Evolutionary conservation across 1,140 invertebrate genomes (phyloP).

Genomic region (Mizuhopecten yessoensis): DNA sequence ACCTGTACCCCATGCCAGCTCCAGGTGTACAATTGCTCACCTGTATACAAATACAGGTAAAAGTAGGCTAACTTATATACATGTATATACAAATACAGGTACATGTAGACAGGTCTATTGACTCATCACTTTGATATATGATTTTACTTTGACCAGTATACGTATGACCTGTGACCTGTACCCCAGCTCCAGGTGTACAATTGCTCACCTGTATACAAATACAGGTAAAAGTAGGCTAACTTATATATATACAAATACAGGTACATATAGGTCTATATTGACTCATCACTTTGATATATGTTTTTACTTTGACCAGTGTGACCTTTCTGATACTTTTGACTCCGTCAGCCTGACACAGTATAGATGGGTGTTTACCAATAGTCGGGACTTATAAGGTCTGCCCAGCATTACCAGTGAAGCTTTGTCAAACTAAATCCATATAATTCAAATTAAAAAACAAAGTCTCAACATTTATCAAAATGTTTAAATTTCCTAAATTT

Average conservation of each 20-base stretch:
- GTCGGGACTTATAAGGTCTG: no score
- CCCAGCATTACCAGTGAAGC: no score
- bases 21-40: slow-evolving; percentile 24
- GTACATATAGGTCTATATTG: neutral
- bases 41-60: neutral
- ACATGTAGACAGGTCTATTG: neutral
- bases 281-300: neutral
- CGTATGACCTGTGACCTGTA: no score
- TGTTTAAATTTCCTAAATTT: no score
- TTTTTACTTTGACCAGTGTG: slow-evolving; percentile 3
- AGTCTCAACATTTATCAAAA: no score
- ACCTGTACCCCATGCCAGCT: neutral
- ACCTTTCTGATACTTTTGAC: slow-evolving; percentile 4
- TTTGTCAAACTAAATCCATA: no score
- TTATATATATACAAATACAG: neutral
- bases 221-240: neutral
- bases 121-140: neutral
- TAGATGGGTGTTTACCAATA: neutral
- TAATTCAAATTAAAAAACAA: no score
- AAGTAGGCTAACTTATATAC: no score
- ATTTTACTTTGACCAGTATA: neutral
- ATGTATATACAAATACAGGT: neutral
- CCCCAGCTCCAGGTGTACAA: slow-evolving; percentile 5
- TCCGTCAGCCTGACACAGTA: no score
- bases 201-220: neutral